Evolutionary conservation across 1,140 invertebrate genomes (phyloP).

Genomic region (Lethocerus indicus): DNA sequence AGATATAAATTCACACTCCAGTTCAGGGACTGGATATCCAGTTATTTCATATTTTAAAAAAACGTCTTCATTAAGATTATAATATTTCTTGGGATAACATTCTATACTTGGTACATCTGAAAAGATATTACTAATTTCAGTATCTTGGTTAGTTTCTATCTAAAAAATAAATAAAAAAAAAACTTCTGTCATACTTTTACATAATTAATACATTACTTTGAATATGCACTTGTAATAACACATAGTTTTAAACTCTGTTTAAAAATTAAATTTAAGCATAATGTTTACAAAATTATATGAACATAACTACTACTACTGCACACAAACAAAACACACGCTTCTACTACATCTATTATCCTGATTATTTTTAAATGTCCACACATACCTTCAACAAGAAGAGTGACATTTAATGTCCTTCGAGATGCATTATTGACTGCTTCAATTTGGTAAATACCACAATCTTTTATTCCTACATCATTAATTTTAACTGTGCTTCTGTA

Average conservation of each 20-base stretch:
- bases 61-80: too few species aligned
- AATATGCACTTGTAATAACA: too few species aligned
- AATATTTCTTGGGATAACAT: too few species aligned
- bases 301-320: background rate
- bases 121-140: too few species aligned
- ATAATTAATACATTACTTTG: too few species aligned
- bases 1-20: too few species aligned
- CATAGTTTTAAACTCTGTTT: background rate
- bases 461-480: background rate
- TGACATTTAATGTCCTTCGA: background rate
- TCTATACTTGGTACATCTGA: too few species aligned
- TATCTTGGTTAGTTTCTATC: too few species aligned
- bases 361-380: background rate
- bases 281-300: background rate
- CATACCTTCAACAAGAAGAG: conserved; percentile 1
- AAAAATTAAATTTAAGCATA: background rate
- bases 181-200: too few species aligned
- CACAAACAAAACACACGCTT: background rate
- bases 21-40: too few species aligned
- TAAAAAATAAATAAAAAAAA: too few species aligned
- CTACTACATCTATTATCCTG: background rate
- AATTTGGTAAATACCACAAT: conserved; percentile 1
- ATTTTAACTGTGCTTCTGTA: background rate
- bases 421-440: background rate
- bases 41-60: too few species aligned